phyloP scores from a whole-genome alignment of 37 sponge, comb jelly and placozoan genomes.

The Beroe ovata region DNA sequence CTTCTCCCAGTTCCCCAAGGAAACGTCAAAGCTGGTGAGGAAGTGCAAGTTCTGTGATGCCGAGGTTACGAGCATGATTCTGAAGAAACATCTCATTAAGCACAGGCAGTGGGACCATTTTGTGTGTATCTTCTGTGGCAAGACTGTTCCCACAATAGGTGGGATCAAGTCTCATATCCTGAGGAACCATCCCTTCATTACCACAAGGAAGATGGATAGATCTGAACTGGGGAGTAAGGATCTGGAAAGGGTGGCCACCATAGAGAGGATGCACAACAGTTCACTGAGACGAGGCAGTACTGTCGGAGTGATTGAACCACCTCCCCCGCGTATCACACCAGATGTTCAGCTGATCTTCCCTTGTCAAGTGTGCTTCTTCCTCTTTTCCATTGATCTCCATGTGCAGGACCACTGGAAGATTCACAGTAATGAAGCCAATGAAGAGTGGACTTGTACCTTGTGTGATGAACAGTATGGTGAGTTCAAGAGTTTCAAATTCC shows the following conservation, averaged over 20 bases:
- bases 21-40: slow-evolving; percentile 25
- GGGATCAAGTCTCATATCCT: slow-evolving; percentile 67
- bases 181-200: slow-evolving; percentile 56
- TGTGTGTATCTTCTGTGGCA: slow-evolving; percentile 60
- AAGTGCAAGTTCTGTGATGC: slow-evolving; percentile 47
- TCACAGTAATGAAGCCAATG: slow-evolving; percentile 29
- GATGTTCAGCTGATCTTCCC: slow-evolving; percentile 24
- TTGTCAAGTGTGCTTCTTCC: slow-evolving; percentile 8
- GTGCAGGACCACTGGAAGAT: slow-evolving; percentile 51
- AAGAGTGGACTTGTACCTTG: slow-evolving; percentile 46
- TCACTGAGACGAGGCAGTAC: not conserved
- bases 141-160: slow-evolving; percentile 45
- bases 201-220: slow-evolving; percentile 36
- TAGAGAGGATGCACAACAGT: slow-evolving; percentile 13
- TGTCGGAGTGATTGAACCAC: slow-evolving; percentile 13
- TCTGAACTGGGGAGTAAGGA: slow-evolving; percentile 41
- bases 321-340: slow-evolving; percentile 35
- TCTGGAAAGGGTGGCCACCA: slow-evolving; percentile 30
- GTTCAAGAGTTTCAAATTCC: slow-evolving; percentile 12
- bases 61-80: slow-evolving; percentile 54
- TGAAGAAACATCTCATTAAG: slow-evolving; percentile 52
- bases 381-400: slow-evolving; percentile 9
- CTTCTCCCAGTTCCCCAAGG: slow-evolving; percentile 16
- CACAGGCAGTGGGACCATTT: slow-evolving; percentile 60
- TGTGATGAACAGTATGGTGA: slow-evolving; percentile 56